phyloP scores from a whole-genome alignment of 1,140 invertebrate genomes.

The Macrotrachela quadricornifera region DNA sequence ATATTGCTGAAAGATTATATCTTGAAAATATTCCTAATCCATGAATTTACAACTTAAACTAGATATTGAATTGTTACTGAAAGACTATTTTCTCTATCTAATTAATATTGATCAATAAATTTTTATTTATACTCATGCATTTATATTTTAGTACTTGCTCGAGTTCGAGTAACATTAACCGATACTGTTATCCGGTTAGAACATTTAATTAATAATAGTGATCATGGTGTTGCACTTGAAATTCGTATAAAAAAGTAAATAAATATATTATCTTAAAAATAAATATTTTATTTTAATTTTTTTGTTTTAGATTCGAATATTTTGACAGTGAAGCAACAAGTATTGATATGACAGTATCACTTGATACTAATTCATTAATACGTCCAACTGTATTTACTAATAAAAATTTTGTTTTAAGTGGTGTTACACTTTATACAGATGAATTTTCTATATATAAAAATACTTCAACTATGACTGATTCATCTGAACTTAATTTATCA shows the following conservation, averaged over 20 bases:
- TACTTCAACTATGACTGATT: no score
- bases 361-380: constrained; percentile 25
- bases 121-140: no score
- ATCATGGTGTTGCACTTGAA: constrained; percentile 51
- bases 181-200: constrained; percentile 62
- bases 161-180: constrained; percentile 60
- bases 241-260: constrained; percentile 53
- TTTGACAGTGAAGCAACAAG: constrained; percentile 51
- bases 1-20: no score
- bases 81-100: no score
- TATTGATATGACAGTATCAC: constrained; percentile 30
- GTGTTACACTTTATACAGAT: constrained; percentile 53
- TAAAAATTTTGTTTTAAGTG: constrained; percentile 57
- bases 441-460: constrained; percentile 40
- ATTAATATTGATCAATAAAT: no score
- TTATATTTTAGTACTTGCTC: constrained; percentile 36
- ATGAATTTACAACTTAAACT: no score
- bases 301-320: constrained; percentile 51
- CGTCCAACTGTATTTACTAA: constrained; percentile 52
- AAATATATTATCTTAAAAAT: neutral
- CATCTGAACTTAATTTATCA: constrained; percentile 22
- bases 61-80: no score
- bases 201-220: constrained; percentile 47
- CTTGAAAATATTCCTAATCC: no score
- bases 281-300: neutral